Evolutionary conservation across 2,888 invertebrate species (phyloP).

Genomic region (Aphidius colemani): DNA sequence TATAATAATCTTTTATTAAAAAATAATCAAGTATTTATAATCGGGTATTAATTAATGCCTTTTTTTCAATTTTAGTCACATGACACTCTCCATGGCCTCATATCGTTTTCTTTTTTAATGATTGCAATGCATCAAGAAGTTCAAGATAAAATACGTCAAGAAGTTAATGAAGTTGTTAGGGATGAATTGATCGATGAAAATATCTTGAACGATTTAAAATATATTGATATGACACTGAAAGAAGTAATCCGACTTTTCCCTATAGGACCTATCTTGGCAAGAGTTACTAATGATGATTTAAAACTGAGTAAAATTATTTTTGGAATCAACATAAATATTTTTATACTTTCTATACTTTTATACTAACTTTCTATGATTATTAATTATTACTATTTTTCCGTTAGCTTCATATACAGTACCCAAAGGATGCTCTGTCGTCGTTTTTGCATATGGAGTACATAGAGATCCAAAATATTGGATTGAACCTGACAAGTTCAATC

Average conservation of each 20-base stretch:
- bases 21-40: too few species aligned
- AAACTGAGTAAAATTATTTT: slow-evolving; percentile 9
- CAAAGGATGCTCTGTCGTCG: slow-evolving; percentile 36
- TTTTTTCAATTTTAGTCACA: background rate
- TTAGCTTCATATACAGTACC: slow-evolving; percentile 38
- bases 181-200: slow-evolving; percentile 1
- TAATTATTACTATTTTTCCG: background rate
- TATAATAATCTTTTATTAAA: too few species aligned
- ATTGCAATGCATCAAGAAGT: slow-evolving; percentile 15
- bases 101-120: slow-evolving; percentile 4
- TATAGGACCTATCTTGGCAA: slow-evolving; percentile 1
- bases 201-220: background rate
- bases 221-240: slow-evolving; percentile 15
- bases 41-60: too few species aligned
- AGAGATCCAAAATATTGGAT: slow-evolving; percentile 37
- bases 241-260: slow-evolving; percentile 16
- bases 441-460: slow-evolving; percentile 36
- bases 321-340: too few species aligned
- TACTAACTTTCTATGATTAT: background rate
- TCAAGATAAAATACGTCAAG: slow-evolving; percentile 18
- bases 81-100: background rate
- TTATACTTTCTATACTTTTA: too few species aligned
- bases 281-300: slow-evolving; percentile 14
- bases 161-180: background rate
- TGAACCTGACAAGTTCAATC: slow-evolving; percentile 40